Conservation (phyloP, 2,888 invertebrate genomes). For the Amphipyra tragopoginis region DNA sequence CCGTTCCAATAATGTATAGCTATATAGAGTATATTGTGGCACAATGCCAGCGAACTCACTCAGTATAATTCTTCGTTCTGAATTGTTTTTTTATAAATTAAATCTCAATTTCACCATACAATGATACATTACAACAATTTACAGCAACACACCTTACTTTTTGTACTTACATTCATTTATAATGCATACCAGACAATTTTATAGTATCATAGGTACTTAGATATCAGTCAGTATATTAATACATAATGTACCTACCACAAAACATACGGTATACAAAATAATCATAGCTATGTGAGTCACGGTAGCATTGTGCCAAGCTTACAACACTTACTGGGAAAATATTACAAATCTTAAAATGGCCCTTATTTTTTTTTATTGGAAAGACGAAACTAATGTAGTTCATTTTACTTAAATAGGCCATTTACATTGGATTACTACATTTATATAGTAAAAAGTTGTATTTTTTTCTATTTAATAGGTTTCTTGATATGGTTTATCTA, state of each 20-base stretch:
- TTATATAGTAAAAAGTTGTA: conserved; percentile 56
- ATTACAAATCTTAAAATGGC: conserved; percentile 53
- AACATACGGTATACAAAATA: conserved; percentile 37
- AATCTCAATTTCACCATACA: conserved; percentile 29
- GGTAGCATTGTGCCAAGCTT: conserved; percentile 53
- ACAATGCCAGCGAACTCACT: conserved; percentile 60
- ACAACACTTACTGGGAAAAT: conserved; percentile 52
- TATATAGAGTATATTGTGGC: conserved; percentile 59
- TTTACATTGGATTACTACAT: conserved; percentile 52
- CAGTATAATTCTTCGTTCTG: conserved; percentile 26
- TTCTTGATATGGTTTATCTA: conserved; percentile 63
- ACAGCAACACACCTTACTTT: conserved; percentile 24
- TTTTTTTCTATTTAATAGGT: conserved; percentile 55
- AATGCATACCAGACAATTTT: conserved; percentile 33
- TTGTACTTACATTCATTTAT: conserved; percentile 47
- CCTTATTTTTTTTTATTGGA: conserved; percentile 49
- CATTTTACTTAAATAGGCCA: conserved; percentile 50
- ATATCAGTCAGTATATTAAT: conserved; percentile 46
- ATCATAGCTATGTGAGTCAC: conserved; percentile 52
- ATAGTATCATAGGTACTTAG: conserved; percentile 6
- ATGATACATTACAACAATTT: conserved; percentile 20
- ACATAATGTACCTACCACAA: conserved; percentile 29
- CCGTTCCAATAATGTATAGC: conserved; percentile 57
- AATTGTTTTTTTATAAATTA: conserved; percentile 35
- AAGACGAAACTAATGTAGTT: conserved; percentile 43